Conservation (phyloP, 2,113 vertebrate species). For the Indicator indicator region DNA sequence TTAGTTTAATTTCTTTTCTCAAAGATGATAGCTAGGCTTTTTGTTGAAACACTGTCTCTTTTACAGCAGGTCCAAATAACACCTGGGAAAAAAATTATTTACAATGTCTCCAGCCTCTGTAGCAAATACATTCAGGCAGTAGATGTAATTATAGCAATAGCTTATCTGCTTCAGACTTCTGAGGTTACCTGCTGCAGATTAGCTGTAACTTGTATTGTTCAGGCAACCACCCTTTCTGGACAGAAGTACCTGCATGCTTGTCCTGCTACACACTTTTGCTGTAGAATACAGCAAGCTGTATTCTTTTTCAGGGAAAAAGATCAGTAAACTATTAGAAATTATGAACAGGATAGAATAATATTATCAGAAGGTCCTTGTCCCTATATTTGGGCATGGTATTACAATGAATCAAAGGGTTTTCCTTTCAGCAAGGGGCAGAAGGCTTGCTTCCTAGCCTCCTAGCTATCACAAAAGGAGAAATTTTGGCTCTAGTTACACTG, state of each 20-base stretch:
- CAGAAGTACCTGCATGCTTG: not conserved
- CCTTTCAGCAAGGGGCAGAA: not conserved
- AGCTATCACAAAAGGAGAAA: not conserved
- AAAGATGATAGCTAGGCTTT: not conserved
- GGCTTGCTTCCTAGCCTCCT: not conserved
- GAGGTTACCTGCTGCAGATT: not conserved
- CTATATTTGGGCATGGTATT: not conserved
- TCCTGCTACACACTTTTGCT: not conserved
- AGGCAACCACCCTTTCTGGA: not conserved
- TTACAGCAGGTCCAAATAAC: not conserved
- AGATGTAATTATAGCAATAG: not conserved
- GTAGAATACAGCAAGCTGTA: not conserved
- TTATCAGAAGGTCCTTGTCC: not conserved
- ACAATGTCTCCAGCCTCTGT: not conserved
- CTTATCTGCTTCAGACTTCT: not conserved
- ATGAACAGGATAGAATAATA: slow-evolving; percentile 12
- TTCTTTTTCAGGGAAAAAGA: not conserved
- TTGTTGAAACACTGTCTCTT: not conserved
- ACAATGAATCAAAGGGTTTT: not conserved
- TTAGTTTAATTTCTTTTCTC: not conserved
- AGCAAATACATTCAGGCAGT: not conserved
- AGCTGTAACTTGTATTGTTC: not conserved
- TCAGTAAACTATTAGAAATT: not conserved
- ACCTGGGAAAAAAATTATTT: not conserved
- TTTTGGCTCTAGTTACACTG: not conserved